Evolutionary conservation across 2,113 vertebrate species (phyloP), one percentile per base, ranked within the genome.

Genomic region (Cichladusa arquata): DNA sequence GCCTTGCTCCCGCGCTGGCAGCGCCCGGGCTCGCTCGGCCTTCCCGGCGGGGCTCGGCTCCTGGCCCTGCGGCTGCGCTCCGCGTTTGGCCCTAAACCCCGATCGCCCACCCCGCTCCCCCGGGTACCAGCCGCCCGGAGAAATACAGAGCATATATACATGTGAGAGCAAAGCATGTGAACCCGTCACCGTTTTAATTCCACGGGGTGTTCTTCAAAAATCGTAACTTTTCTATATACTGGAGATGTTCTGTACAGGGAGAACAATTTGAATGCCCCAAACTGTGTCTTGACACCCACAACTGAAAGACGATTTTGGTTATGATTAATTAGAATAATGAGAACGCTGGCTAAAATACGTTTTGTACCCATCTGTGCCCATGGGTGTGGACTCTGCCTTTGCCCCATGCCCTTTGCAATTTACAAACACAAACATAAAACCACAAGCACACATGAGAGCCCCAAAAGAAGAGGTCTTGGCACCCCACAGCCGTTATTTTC

Each of bases 61-160:
- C 34, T 2, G 65, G 31, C 24, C 11, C 13, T 34, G 3, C 6
- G 5, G 62, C 56, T 11, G 50, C 4, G 73, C 53, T 20, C 14
- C 1, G 14, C 20, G 0, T 5, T 29, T 17, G 62, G n/a, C 53
- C 19, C 28, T 40, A 17, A 4, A 16, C 0, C 38, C 2, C 47
- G 24, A 20, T 25, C 23, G 23, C 48, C 24, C 23, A 8, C 24
- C 24, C 48, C 48, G 13, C 48, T 50, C 24, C 48, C 3, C 48
- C 24, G 23, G 47, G 23, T 48, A 48, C 47, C 47, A 48, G 47
- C 47, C 47, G 47, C 13, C 47, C 12, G 48, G 48, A 50, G 48
- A 50, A 50, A 50, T 8, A 50, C 24, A 50, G 24, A 50, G 26
- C 7, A 50, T 25, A 25, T 42, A 23, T 44, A 38, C 38, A 9